Evolutionary conservation across 2,113 vertebrate genomes (phyloP).

Genomic region (Redunca redunca): DNA sequence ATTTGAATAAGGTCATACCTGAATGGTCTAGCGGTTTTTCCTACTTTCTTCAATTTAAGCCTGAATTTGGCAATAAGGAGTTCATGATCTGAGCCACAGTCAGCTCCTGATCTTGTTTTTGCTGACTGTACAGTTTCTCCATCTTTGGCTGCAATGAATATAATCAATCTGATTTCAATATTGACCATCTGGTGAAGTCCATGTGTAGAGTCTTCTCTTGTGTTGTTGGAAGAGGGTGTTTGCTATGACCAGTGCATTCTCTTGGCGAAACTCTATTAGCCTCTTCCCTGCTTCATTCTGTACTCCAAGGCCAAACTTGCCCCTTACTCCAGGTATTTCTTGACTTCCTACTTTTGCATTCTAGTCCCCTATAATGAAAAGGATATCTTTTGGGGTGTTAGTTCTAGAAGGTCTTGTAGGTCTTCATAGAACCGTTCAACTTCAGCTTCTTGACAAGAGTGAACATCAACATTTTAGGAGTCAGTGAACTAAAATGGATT

Average conservation of each 20-base stretch:
- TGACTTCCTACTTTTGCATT: not conserved
- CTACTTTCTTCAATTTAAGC: too few species aligned
- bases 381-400: not conserved
- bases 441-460: not conserved
- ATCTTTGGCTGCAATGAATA: not conserved
- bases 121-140: not conserved
- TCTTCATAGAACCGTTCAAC: not conserved
- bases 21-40: too few species aligned
- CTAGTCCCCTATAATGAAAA: not conserved
- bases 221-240: not conserved
- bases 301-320: not conserved
- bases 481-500: not conserved
- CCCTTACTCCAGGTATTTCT: not conserved
- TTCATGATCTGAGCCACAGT: too few species aligned
- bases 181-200: not conserved
- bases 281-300: not conserved
- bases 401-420: not conserved
- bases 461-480: not conserved
- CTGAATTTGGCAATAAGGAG: too few species aligned
- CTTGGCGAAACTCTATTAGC: not conserved
- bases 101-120: too few species aligned
- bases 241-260: not conserved
- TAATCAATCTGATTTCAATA: not conserved
- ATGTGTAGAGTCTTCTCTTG: not conserved
- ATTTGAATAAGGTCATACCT: too few species aligned